Evolutionary conservation across 2,113 vertebrate species (phyloP), one percentile per base, ranked within the genome.

Genomic region (Trogon melanurus): DNA sequence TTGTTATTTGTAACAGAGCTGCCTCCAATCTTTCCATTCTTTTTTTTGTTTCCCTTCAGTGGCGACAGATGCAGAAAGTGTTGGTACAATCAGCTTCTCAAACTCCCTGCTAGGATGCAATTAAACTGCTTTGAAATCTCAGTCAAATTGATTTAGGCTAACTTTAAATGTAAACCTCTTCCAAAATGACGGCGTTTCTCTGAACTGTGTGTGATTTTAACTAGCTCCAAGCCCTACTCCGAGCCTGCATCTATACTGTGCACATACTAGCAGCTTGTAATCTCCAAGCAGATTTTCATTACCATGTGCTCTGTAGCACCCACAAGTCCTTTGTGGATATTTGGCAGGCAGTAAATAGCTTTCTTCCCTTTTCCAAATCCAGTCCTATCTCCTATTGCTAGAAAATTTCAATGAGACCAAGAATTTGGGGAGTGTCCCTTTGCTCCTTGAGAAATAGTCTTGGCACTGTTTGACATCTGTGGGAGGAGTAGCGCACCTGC

Each of bases 21-120:
- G 69, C 69, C 53, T 92, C 58, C 62, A 32, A 3, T 32, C 34
- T 61, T 86, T 38, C 11, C 57, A 25, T 27, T 51, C 30, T 20
- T n/a, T 74, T 74, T 72, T 66, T 36, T 56, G 5, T 71, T 92
- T 88, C 75, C 73, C 61, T 74, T n/a, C 69, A 69, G 72, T 21
- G 75, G 76, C 69, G 90, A 56, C 88, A 81, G 88, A 93, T 72
- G 72, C 83, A 96, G 85, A 36, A 47, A 79, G 22, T 10, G 20
- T 84, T 84, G 72, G 44, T 76, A 54, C 47, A 81, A 93, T 65
- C 85, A 92, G 53, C 83, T 47, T 72, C 83, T 75, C 88, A 5
- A 81, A 72, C 85, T 93, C 67, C 79, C 91, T 91, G 70, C 91
- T 72, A 95, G 84, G 86, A 87, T 89, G 73, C 86, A 81, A 91